Evolutionary conservation across 2,888 invertebrate species (phyloP), one percentile per base, ranked within the genome.

Genomic region (Platycheirus rosarum): DNA sequence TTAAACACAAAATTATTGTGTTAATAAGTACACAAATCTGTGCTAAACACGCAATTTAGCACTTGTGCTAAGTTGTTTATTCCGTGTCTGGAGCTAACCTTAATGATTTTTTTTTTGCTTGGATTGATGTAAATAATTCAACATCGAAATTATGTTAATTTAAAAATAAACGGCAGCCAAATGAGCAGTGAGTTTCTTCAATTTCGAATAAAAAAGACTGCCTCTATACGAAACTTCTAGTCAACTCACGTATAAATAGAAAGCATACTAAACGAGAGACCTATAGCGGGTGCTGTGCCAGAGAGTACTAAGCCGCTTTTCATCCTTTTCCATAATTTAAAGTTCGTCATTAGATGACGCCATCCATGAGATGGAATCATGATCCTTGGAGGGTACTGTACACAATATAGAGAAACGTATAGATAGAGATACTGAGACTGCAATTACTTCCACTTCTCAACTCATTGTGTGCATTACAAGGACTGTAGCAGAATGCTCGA

Each of bases 361-460:
- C 53, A 16, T 57, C 55, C 37, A 23, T 57, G 55, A 57, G 55
- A 57, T 46, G 57, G 32, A 62, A 69, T 63, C 63, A 71, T 71
- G 77, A 77, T 78, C 73, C 78, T 37, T 68, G 46, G 44, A 68
- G 70, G 63, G 55, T 48, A 51, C 23, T 23, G 23, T 23, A 23
- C 23, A 23, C 6, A 23, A 23, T 32, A 32, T 7, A 32, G 29
- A 7, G 7, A 32, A 32, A 6, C 2, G 29, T 29, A 32, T 35
- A 37, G 46, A 37, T 35, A 51, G 63, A 51, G 63, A 70, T 77
- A 77, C 76, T 49, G 51, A 23, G 23, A 57, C 44, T 79, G 79
- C 74, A 74, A 79, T 79, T 79, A 79, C 69, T 79, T 79, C 69
- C 63, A 74, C 69, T 79, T 74, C 79, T 73, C 79, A 69, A 57